Conservation (phyloP, 2,113 vertebrate species). For the Gorsachius goisagi region DNA sequence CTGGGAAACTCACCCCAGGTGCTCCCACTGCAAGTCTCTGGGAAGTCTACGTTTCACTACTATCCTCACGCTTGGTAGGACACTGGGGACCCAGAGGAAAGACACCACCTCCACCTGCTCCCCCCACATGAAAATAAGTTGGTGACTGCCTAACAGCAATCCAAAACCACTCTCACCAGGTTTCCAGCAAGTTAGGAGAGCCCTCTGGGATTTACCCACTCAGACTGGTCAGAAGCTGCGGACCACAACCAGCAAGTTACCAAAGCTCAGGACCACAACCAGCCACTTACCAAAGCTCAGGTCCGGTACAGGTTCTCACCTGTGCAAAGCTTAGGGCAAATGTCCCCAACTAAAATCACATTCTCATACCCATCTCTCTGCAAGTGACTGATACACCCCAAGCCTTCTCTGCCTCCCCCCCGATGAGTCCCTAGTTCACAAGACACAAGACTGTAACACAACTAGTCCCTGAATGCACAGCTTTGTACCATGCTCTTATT, state of each 20-base stretch:
- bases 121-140: neutral
- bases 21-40: neutral
- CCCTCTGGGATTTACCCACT: neutral
- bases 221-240: accelerated
- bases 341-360: neutral
- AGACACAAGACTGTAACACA: neutral
- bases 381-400: neutral
- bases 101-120: neutral
- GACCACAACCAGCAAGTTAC: neutral
- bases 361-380: neutral
- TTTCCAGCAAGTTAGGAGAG: neutral
- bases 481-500: neutral
- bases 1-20: neutral
- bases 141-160: neutral
- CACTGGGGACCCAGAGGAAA: neutral
- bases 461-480: neutral
- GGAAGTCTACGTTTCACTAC: neutral
- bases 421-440: neutral
- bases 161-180: neutral
- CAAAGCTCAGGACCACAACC: neutral
- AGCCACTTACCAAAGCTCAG: neutral
- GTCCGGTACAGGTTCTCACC: neutral
- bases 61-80: neutral
- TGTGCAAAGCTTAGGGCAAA: neutral
- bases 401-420: neutral